Evolutionary conservation across 2,888 invertebrate genomes (phyloP).

Genomic region (Sminthurides aquaticus): DNA sequence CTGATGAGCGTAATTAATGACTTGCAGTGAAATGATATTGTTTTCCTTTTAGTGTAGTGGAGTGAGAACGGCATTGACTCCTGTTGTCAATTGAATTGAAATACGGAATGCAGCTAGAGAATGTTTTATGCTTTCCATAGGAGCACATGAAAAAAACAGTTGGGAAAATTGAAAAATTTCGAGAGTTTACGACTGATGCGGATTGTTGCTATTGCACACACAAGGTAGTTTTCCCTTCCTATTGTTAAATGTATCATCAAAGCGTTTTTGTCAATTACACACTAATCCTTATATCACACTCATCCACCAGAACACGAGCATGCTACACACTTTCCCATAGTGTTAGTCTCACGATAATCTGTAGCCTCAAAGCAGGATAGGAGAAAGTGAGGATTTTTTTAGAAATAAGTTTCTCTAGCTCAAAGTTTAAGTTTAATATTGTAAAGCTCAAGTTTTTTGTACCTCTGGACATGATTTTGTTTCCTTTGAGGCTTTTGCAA

Average conservation of each 20-base stretch:
- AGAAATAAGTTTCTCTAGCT: no score
- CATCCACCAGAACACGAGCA: neutral
- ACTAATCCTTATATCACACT: neutral
- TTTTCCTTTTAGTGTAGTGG: conserved; percentile 22
- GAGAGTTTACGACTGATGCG: conserved; percentile 89
- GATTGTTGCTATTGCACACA: conserved; percentile 96
- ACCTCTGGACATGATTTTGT: no score
- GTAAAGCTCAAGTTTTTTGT: no score
- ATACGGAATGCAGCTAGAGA: conserved; percentile 25
- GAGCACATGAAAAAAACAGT: conserved; percentile 44
- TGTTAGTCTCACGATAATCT: no score
- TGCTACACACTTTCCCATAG: neutral
- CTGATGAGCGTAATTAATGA: conserved; percentile 6
- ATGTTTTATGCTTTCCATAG: conserved; percentile 27
- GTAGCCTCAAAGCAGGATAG: no score
- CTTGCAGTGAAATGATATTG: conserved; percentile 20
- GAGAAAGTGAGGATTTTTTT: no score
- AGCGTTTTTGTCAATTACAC: neutral
- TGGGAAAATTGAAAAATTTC: conserved; percentile 59
- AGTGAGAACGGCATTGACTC: conserved; percentile 22
- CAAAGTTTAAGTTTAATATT: no score
- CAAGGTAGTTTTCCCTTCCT: conserved; percentile 59
- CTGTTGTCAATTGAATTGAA: conserved; percentile 23
- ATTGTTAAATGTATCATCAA: neutral
- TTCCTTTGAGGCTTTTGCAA: no score